These are phyloP conservation scores for Dinoponera quadriceps DNA, from an alignment of 1,140 invertebrate genomes.

Conservation along the genomic window DNA sequence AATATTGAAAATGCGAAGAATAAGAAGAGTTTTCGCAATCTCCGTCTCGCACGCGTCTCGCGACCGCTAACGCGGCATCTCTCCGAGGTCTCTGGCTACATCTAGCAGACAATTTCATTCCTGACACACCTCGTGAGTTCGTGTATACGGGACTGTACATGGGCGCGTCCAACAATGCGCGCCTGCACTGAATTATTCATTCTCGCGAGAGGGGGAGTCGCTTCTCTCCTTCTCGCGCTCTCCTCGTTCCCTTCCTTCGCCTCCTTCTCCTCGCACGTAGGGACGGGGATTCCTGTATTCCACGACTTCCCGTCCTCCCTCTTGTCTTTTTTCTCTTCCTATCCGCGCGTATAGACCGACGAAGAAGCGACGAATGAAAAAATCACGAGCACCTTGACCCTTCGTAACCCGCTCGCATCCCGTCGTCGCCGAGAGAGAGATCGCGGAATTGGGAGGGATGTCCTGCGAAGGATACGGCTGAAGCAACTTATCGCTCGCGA, in stretches of 20 bases:
- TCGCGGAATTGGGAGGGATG: background rate
- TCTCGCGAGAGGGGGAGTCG: conserved; percentile 45
- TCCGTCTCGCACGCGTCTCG: background rate
- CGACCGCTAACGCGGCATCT: conserved; percentile 18
- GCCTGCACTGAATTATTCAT: conserved; percentile 83
- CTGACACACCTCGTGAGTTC: conserved; percentile 78
- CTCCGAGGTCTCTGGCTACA: conserved; percentile 3
- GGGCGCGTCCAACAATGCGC: conserved; percentile 83
- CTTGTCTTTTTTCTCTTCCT: conserved; percentile 8
- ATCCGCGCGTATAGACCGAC: background rate
- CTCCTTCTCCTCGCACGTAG: conserved; percentile 34
- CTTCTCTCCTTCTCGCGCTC: conserved; percentile 58
- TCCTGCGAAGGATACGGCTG: background rate
- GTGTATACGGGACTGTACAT: conserved; percentile 77
- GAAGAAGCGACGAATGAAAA: conserved; percentile 49
- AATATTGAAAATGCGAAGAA: background rate
- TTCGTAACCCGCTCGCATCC: conserved; percentile 32
- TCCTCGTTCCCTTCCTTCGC: conserved; percentile 13
- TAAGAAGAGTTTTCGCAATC: background rate
- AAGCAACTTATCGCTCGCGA: background rate
- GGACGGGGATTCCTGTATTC: conserved; percentile 46
- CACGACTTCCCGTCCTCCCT: conserved; percentile 37
- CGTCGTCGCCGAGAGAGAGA: conserved; percentile 4
- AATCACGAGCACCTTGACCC: conserved; percentile 57
- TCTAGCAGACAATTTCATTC: conserved; percentile 80